These are phyloP conservation scores for Limnephilus lunatus DNA, from an alignment of 2,888 invertebrate species.

Conservation along the genomic window DNA sequence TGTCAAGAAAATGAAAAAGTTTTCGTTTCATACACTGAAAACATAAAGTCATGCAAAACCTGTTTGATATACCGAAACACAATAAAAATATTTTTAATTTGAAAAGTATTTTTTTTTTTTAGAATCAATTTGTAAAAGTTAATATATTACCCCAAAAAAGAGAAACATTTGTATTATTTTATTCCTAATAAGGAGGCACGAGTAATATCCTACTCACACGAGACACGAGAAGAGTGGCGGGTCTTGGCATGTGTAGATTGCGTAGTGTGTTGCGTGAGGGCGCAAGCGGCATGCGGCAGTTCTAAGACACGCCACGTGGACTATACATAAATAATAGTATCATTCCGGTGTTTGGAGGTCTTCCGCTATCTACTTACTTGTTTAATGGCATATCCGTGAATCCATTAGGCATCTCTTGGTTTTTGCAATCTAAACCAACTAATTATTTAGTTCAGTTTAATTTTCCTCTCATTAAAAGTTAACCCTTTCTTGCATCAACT, in stretches of 20 bases:
- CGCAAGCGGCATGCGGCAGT: background rate
- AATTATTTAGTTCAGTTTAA: background rate
- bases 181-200: background rate
- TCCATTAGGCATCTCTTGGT: background rate
- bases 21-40: no score
- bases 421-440: background rate
- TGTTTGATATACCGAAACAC: no score
- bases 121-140: no score
- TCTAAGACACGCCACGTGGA: background rate
- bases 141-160: no score
- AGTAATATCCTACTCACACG: background rate
- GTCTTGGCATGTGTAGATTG: background rate
- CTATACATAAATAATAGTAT: background rate
- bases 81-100: no score
- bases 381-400: no score
- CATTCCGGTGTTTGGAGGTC: background rate
- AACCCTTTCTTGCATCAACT: background rate
- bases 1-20: no score
- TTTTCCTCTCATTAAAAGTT: background rate
- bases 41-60: no score
- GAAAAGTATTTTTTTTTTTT: no score
- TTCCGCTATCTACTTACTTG: background rate
- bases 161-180: background rate
- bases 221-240: background rate
- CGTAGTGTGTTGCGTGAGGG: background rate